Evolutionary conservation across 1,140 invertebrate genomes (phyloP).

Genomic region (Phocides pigmalion): DNA sequence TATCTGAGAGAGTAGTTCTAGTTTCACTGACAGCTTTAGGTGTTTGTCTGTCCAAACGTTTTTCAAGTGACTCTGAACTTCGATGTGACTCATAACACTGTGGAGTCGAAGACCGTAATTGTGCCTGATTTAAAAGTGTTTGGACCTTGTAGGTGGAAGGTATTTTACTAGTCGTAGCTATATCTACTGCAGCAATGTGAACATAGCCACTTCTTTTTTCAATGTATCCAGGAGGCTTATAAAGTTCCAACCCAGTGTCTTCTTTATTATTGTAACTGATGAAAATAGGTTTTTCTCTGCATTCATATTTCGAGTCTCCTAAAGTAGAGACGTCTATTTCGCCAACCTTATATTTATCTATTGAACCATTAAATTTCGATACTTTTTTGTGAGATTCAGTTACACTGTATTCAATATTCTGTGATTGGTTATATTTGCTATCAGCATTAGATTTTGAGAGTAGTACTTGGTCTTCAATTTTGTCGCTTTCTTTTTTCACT

Average conservation of each 20-base stretch:
- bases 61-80: slow-evolving; percentile 44
- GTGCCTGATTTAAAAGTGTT: slow-evolving; percentile 57
- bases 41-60: slow-evolving; percentile 44
- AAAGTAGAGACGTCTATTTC: slow-evolving; percentile 6
- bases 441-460: too few relatives aligned
- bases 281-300: slow-evolving; percentile 47
- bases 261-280: slow-evolving; percentile 53
- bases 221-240: slow-evolving; percentile 58
- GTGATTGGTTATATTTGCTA: background rate
- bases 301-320: background rate
- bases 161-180: slow-evolving; percentile 37
- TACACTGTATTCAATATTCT: background rate
- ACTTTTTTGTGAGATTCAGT: background rate
- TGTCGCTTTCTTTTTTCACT: background rate
- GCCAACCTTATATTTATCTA: slow-evolving; percentile 16
- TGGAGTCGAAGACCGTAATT: slow-evolving; percentile 50
- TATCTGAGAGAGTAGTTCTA: slow-evolving; percentile 58
- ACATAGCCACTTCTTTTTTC: slow-evolving; percentile 48
- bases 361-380: slow-evolving; percentile 17
- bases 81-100: slow-evolving; percentile 29
- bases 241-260: slow-evolving; percentile 60
- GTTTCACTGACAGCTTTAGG: slow-evolving; percentile 61
- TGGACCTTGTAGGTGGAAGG: slow-evolving; percentile 63
- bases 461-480: too few relatives aligned
- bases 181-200: slow-evolving; percentile 33